These are phyloP conservation scores for Lamellibrachia columna DNA, from an alignment of 2,888 invertebrate species.

Conservation along the genomic window DNA sequence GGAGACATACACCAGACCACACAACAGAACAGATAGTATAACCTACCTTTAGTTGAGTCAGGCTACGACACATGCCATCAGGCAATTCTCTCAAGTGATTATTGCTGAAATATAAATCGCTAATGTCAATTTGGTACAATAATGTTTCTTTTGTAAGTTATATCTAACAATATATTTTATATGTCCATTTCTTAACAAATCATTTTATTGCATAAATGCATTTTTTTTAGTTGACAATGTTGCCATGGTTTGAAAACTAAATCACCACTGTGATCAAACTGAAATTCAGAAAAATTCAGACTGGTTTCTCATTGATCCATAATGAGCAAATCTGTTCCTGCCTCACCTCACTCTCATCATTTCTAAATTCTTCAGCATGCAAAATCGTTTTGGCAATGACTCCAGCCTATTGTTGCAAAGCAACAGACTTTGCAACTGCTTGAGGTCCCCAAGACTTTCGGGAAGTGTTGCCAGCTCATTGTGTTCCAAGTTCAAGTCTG, in stretches of 20 bases:
- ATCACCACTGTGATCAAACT: background rate
- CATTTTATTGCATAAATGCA: too few species aligned
- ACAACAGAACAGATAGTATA: background rate
- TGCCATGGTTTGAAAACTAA: background rate
- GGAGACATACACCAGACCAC: background rate
- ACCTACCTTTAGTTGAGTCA: constrained; percentile 42
- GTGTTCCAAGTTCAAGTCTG: constrained; percentile 41
- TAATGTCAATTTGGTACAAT: background rate
- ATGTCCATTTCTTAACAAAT: too few species aligned
- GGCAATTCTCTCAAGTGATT: constrained; percentile 26
- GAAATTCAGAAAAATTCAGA: background rate
- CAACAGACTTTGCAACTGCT: background rate
- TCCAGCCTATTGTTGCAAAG: background rate
- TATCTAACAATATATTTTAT: too few species aligned
- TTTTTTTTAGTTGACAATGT: background rate
- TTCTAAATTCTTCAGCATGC: background rate
- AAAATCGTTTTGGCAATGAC: background rate
- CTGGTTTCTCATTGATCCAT: background rate
- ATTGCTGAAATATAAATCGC: background rate
- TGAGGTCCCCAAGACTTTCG: constrained; percentile 26
- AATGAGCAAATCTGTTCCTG: background rate
- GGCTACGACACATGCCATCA: constrained; percentile 36
- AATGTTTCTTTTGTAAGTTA: too few species aligned
- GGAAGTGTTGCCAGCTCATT: constrained; percentile 42
- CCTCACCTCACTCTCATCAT: background rate